Evolutionary conservation across 2,797 vertebrate species (phyloP), one percentile per base, ranked within the genome.

Genomic region (Trachurus trachurus): DNA sequence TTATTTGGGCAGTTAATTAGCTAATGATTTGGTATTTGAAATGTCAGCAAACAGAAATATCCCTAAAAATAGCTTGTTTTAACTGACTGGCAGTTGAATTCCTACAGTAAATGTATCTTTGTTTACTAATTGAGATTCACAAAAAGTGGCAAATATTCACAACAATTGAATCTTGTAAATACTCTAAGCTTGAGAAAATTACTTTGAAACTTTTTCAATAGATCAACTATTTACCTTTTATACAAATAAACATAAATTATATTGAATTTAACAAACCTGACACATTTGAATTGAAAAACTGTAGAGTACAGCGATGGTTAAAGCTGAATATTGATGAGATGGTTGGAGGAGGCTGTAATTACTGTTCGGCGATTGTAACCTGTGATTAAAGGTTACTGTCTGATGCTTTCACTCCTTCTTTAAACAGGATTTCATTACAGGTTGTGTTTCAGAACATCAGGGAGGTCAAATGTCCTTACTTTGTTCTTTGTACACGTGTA

Each of bases 391-490:
- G 42, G 13, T 8, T 49, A 17, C 17, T 9, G 7, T 15, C 17
- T 19, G 11, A 0, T 37, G 3, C 5, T 45, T 66, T 16, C 16
- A 49, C 45, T 49, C 45, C 19, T 15, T 47, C 17, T 47, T n/a
- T 12, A 9, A 49, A 19, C 17, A 7, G 0, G 7, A 37, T 39
- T 42, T 22, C 31, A 57, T 4, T 15, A 39, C 31, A 19, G 10
- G 40, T 29, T 31, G 3, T 50, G 13, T 42, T 52, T 6, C 13
- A 26, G 44, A 66, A 72, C 79, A 56, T 69, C 47, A 6, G 63
- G 22, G 49, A 26, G 42, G 40, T 71, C 57, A 65, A 39, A 73
- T 52, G 11, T 42, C 53, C 26, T 57, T 70, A 47, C 58, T 21
- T 40, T 5, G 16, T 49, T 2, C 0, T 17, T 44, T 47, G 3